Evolutionary conservation across 2,888 invertebrate genomes (phyloP).

Genomic region (Galerucella nymphaeae): DNA sequence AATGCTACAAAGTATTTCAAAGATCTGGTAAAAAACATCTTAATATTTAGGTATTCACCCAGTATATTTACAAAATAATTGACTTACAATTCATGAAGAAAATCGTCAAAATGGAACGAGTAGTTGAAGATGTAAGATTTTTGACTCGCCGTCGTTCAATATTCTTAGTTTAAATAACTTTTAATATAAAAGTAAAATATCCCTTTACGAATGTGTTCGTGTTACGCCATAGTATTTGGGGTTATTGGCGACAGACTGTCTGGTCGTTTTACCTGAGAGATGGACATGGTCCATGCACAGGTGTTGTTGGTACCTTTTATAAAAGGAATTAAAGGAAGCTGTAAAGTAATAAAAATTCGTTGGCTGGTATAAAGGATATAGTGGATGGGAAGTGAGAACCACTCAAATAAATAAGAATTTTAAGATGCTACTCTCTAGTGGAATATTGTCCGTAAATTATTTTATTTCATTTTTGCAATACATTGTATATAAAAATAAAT

Average conservation of each 20-base stretch:
- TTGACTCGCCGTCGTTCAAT: too few relatives aligned
- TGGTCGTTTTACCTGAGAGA: conserved; percentile 41
- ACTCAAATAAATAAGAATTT: conserved; percentile 9
- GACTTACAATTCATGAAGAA: too few relatives aligned
- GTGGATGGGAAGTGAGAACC: conserved; percentile 15
- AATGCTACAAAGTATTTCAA: too few relatives aligned
- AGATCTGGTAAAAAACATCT: too few relatives aligned
- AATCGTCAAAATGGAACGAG: too few relatives aligned
- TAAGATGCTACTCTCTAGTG: background rate
- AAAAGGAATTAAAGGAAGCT: conserved; percentile 26
- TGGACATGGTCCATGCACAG: conserved; percentile 23
- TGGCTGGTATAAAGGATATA: conserved; percentile 15
- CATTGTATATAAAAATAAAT: too few relatives aligned
- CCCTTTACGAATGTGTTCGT: background rate
- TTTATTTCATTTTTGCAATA: background rate
- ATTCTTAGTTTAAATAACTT: too few relatives aligned
- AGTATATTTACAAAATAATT: too few relatives aligned
- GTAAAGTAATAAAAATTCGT: conserved; percentile 35
- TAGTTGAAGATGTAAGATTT: too few relatives aligned
- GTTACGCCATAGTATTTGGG: conserved; percentile 16
- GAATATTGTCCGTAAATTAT: background rate
- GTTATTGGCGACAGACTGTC: conserved; percentile 56
- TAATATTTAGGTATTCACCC: too few relatives aligned
- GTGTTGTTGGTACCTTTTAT: conserved; percentile 28
- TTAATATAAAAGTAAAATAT: background rate